Conservation (phyloP, 2,888 invertebrate genomes). For the Stenodera caucasica region DNA sequence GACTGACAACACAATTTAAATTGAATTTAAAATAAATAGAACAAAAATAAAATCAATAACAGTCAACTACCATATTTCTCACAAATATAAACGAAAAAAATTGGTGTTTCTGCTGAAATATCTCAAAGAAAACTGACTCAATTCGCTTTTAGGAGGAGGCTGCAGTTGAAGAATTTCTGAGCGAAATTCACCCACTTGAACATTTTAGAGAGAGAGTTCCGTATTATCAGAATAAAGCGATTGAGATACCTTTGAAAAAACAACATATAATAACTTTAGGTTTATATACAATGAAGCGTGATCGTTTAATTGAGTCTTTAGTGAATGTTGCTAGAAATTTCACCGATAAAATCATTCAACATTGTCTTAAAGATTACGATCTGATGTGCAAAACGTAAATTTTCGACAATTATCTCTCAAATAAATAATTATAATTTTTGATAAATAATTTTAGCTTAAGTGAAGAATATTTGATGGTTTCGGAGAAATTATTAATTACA, state of each 20-base stretch:
- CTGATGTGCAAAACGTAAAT: conserved; percentile 72
- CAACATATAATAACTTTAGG: conserved; percentile 75
- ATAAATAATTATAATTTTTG: neutral
- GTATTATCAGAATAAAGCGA: conserved; percentile 65
- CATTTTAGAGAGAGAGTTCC: conserved; percentile 64
- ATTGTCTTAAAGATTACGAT: conserved; percentile 82
- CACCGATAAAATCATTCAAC: conserved; percentile 68
- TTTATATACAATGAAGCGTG: conserved; percentile 83
- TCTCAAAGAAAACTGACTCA: too few relatives aligned
- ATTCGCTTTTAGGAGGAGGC: conserved; percentile 61
- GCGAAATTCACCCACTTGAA: conserved; percentile 66
- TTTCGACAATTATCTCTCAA: neutral
- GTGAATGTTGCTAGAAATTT: conserved; percentile 69
- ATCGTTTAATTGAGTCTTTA: conserved; percentile 73
- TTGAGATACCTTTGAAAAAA: conserved; percentile 62
- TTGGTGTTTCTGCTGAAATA: too few relatives aligned
- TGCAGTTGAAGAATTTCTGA: conserved; percentile 69
- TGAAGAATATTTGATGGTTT: conserved; percentile 80
- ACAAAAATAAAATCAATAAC: too few relatives aligned
- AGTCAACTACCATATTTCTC: too few relatives aligned
- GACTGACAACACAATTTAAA: too few relatives aligned
- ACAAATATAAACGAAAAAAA: too few relatives aligned
- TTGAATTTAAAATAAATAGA: too few relatives aligned
- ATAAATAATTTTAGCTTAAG: conserved; percentile 64
- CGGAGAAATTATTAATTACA: conserved; percentile 74